Percentiles rank a stretch among this genome's conserved stretches.
Conservation (phyloP, 1,140 invertebrate genomes). For the Batillaria attramentaria region DNA sequence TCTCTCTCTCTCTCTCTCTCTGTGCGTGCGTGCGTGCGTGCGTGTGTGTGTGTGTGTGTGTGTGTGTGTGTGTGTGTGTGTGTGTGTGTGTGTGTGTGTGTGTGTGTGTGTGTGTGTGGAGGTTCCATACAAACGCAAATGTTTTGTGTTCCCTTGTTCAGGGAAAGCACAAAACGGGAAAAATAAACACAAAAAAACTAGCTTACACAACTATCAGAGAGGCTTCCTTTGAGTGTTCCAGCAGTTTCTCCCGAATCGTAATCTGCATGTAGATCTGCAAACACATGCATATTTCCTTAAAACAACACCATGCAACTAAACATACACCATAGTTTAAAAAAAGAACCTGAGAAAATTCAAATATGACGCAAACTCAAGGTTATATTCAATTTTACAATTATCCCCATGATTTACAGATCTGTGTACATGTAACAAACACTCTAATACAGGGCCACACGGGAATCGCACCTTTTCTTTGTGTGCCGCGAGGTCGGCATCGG, state of each 20-base stretch:
- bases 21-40: background rate
- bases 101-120: conserved; percentile 24
- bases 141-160: too few relatives aligned
- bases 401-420: too few relatives aligned
- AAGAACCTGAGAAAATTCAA: too few relatives aligned
- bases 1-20: background rate
- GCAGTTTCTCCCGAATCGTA: conserved; percentile 85
- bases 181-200: too few relatives aligned
- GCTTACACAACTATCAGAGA: conserved; percentile 91
- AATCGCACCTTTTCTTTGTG: conserved; percentile 79
- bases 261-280: conserved; percentile 90
- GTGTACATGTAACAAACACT: too few relatives aligned
- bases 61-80: conserved; percentile 24
- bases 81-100: conserved; percentile 17
- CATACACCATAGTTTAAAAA: too few relatives aligned
- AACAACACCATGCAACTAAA: conserved; percentile 32
- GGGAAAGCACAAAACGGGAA: too few relatives aligned
- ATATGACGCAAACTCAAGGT: too few relatives aligned
- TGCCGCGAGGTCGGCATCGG: conserved; percentile 81
- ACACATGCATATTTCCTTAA: too few relatives aligned
- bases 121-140: too few relatives aligned
- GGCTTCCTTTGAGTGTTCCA: conserved; percentile 86
- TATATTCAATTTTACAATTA: too few relatives aligned
- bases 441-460: too few relatives aligned
- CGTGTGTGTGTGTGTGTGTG: conserved; percentile 22